Percentiles rank a stretch among this genome's conserved stretches.
Conservation (phyloP, 1,140 invertebrate genomes). For the Laodelphax striatellus region DNA sequence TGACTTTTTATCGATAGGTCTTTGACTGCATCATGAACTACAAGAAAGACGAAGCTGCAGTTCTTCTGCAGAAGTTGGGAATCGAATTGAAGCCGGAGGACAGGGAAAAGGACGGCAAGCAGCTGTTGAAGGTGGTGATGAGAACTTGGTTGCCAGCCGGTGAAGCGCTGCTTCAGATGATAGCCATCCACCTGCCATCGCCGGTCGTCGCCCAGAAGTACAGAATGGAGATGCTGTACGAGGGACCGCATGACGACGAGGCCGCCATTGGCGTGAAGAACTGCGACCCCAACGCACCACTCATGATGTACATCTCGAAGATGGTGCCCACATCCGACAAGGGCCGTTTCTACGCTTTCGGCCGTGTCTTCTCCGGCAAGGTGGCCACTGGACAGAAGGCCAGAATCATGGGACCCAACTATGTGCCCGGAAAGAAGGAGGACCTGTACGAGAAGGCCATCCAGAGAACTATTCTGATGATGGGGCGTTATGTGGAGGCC, state of each 20-base stretch:
- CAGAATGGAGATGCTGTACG: constrained; percentile 98
- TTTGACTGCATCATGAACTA: constrained; percentile 98
- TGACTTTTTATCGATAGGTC: constrained; percentile 39
- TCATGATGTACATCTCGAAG: constrained; percentile 99
- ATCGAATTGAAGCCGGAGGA: constrained; percentile 91
- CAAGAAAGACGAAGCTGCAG: constrained; percentile 88
- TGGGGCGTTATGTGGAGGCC: constrained; percentile 98
- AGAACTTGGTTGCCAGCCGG: constrained; percentile 98
- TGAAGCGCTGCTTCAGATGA: constrained; percentile 99
- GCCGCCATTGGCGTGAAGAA: constrained; percentile 83
- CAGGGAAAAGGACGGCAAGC: constrained; percentile 90
- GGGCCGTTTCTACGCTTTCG: constrained; percentile 99
- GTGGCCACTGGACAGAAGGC: constrained; percentile 90
- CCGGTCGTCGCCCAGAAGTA: constrained; percentile 98
- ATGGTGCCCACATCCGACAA: constrained; percentile 99
- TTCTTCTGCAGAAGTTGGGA: constrained; percentile 76
- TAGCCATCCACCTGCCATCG: constrained; percentile 97
- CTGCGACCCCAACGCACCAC: constrained; percentile 90
- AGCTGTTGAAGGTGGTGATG: constrained; percentile 90
- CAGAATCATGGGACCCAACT: constrained; percentile 98
- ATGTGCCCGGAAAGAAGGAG: constrained; percentile 94
- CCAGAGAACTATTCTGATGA: constrained; percentile 99
- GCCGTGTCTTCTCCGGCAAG: constrained; percentile 97
- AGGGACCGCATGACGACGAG: constrained; percentile 95
- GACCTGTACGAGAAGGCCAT: constrained; percentile 98